Base-by-base conservation (phyloP, 2,888 invertebrate species). In the Drosophila mayaguana region DNA sequence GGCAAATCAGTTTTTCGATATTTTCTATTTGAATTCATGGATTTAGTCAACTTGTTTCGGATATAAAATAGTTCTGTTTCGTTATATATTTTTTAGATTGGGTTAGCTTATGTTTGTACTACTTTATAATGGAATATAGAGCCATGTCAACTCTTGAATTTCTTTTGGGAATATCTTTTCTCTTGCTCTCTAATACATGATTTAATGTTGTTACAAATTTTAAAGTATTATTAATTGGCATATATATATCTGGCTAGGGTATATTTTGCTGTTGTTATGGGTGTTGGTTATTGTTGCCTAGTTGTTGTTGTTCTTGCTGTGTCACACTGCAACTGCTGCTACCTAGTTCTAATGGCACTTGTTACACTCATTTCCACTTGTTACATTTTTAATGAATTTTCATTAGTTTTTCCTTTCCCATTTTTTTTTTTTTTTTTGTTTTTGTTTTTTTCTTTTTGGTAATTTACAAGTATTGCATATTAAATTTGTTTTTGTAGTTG, bases 311-410 rank as follows among this genome's bases (percentile, higher is more conserved):
- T 60, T 67, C 34, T 60, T 83, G 56, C 55, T 74, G 78, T 83
- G 81, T 78, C 73, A 69, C 63, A 72, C 57, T 72, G 28, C 8
- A 57, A 60, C 77, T 88, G 80, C 85, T 80, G 69, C 62, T 81
- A 71, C 57, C 59, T 88, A 81, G 90, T 78, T 83, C 89, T 89
- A 89, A 89, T 89, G 89, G 89, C 89, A 89, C 89, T 91, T 89
- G 72, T 79, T 87, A 76, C 67, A 73, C 75, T 81, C 84, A 61
- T 79, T 78, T 83, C 66, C 75, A 71, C 55, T 61, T 69, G 72
- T 65, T 81, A 73, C 61, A 76, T 71, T 72, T 78, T 73, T 75
- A 74, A 71, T 63, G 61, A 68, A 63, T 67, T 59, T 28, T 36
- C 38, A 43, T 48, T 48, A 28, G 32, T 8, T 11, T 32, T 25